Evolutionary conservation across 2,113 vertebrate genomes (phyloP), one percentile per base, ranked within the genome.

Genomic region (Bambusicola thoracicus): DNA sequence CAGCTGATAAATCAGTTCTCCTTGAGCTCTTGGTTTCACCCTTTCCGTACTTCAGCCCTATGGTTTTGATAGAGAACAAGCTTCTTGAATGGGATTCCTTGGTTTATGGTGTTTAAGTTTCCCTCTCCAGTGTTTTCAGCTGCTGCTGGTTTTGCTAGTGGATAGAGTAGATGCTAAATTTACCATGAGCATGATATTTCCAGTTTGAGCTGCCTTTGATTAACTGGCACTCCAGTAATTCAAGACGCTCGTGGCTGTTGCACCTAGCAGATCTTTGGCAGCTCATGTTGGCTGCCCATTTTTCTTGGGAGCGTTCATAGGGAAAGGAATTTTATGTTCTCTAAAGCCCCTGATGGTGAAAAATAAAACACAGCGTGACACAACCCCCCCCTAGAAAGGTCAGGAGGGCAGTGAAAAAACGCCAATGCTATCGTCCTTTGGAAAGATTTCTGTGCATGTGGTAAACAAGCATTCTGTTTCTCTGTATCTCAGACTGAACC

Each of bases 181-280:
- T 56, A 75, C 91, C 89, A 18, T 18, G 73, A 93, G 85, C 85
- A 25, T 0, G 0, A 4, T 70, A 46, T 92, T 94, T 94, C 93
- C 90, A 95, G 73, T 34, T 81, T 29, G 68, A 88, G 69, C 85
- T 58, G 72, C 68, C 91, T 95, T 88, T 36, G 87, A 78, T 85
- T 85, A 90, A 32, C 85, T 91, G 87, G 79, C 93, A 78, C 91
- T 56, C 46, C 75, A 49, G 75, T 72, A 43, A 90, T 14, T 70
- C 87, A 63, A 61, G 89, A 67, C 46, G 38, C 51, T 95, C 49
- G 3, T 49, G 65, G 89, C 87, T 85, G 32, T 63, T 70, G 85
- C 91, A 95, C 91, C 91, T 85, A 55, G 13, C 89, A 87, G 81
- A 67, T 88, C 95, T 93, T 77, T 87, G 90, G 85, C 90, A 94